phyloP scores from a whole-genome alignment of 2,888 invertebrate genomes.

The Chaetogeoica ovagalla region DNA sequence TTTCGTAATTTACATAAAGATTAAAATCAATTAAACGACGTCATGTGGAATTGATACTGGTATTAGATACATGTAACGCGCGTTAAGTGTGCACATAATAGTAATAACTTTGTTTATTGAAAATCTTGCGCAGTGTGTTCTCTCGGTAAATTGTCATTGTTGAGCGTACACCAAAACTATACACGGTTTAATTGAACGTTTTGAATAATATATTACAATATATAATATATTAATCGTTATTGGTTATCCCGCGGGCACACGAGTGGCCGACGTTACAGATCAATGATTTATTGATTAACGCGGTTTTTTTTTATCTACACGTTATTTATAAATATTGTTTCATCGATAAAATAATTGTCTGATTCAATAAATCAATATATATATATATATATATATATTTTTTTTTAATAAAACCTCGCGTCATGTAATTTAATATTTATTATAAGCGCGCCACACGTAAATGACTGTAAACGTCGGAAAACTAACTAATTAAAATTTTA shows the following conservation, averaged over 20 bases:
- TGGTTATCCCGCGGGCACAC: background rate
- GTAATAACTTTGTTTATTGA: too few relatives aligned
- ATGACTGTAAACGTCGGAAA: constrained; percentile 8
- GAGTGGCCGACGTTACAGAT: background rate
- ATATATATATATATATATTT: too few relatives aligned
- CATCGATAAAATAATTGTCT: constrained; percentile 18
- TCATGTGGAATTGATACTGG: too few relatives aligned
- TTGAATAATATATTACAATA: background rate
- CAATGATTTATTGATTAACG: constrained; percentile 13
- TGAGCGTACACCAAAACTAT: background rate
- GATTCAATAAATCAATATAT: background rate
- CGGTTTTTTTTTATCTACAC: constrained; percentile 2
- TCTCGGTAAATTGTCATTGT: too few relatives aligned
- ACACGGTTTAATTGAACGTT: constrained; percentile 9
- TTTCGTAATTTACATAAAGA: too few relatives aligned
- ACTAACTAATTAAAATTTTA: constrained; percentile 24
- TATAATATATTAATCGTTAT: constrained; percentile 31
- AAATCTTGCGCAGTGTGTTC: too few relatives aligned
- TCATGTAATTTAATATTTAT: constrained; percentile 19
- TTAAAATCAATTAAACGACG: too few relatives aligned
- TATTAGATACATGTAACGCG: too few relatives aligned
- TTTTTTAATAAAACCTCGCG: constrained; percentile 17
- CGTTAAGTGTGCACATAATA: too few relatives aligned
- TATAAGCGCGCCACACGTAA: constrained; percentile 5
- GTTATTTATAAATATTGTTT: constrained; percentile 18